These are phyloP conservation scores for Myotis lucifugus DNA, from an alignment of 2,113 vertebrate species.

Conservation along the genomic window DNA sequence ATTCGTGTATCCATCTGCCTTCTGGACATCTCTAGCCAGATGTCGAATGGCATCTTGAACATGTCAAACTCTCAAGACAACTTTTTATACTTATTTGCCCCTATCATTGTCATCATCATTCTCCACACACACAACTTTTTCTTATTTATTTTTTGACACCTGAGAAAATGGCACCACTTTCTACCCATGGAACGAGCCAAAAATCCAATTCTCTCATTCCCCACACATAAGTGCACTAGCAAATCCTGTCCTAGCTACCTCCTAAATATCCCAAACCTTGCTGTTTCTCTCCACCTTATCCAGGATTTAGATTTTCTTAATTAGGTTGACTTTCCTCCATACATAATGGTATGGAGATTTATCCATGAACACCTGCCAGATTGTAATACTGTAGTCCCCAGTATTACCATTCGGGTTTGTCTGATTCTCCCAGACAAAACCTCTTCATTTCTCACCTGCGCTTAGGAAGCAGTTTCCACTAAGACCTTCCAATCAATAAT, in stretches of 20 bases:
- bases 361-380: constrained; percentile 27
- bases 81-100: neutral
- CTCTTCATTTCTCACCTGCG: neutral
- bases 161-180: neutral
- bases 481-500: neutral
- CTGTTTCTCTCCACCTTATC: constrained; percentile 43
- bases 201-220: neutral
- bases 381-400: constrained; percentile 3
- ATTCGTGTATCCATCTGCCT: neutral
- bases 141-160: neutral
- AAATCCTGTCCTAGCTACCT: neutral
- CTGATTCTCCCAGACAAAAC: neutral
- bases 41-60: neutral
- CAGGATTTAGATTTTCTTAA: constrained; percentile 68
- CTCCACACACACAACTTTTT: neutral
- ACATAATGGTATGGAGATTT: constrained; percentile 21
- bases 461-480: neutral
- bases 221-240: neutral
- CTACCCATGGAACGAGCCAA: neutral
- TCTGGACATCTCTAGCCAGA: neutral
- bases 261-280: neutral
- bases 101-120: neutral
- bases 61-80: neutral
- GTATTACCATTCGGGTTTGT: neutral
- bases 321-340: constrained; percentile 58